phyloP scores from a whole-genome alignment of 2,888 invertebrate genomes.

The Heliconius hortense region DNA sequence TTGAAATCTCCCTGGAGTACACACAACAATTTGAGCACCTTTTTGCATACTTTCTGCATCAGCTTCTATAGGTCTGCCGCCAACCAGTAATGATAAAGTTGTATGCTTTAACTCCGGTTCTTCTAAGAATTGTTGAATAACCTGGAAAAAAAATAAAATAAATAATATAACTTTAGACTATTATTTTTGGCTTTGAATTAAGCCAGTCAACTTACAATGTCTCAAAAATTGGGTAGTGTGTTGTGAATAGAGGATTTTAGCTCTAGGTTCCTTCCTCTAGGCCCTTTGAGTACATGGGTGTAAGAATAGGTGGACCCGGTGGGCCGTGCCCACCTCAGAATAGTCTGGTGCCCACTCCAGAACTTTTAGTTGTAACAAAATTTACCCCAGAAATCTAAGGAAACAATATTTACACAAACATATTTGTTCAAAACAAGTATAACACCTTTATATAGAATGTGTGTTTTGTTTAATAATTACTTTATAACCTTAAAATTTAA shows the following conservation, averaged over 20 bases:
- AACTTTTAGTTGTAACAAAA: no score
- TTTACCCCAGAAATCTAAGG: no score
- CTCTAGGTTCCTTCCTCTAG: no score
- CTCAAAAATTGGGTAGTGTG: no score
- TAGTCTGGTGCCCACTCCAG: no score
- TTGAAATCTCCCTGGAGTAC: constrained; percentile 96
- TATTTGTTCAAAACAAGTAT: no score
- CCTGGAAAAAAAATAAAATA: constrained; percentile 50
- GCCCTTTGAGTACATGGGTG: no score
- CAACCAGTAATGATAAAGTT: constrained; percentile 87
- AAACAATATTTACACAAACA: no score
- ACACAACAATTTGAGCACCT: constrained; percentile 93
- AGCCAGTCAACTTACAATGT: neutral
- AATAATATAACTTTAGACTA: neutral
- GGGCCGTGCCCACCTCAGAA: no score
- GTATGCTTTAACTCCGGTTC: constrained; percentile 73
- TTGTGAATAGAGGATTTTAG: no score
- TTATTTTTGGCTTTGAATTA: neutral
- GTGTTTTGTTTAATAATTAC: neutral
- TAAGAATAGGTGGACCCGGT: no score
- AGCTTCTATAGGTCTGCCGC: constrained; percentile 90
- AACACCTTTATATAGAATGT: neutral
- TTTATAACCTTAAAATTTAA: neutral
- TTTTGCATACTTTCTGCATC: constrained; percentile 86
- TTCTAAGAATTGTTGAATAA: constrained; percentile 76